Percentiles rank a stretch among this genome's conserved stretches.
phyloP scores from a whole-genome alignment of 2,888 invertebrate genomes.

The Nezara viridula region DNA sequence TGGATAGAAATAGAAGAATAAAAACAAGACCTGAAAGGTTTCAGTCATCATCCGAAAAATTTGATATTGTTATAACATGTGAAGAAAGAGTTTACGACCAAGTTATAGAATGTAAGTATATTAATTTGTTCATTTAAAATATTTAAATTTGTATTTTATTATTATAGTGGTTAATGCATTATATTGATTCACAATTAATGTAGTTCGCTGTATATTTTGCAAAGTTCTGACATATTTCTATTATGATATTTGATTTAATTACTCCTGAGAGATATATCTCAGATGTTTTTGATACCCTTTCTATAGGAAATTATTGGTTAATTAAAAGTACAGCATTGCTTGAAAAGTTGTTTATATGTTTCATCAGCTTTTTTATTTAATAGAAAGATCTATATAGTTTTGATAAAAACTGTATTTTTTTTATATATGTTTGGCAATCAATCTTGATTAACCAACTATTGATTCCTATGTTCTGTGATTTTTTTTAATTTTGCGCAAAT shows the following conservation, averaged over 20 bases:
- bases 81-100: conserved; percentile 99
- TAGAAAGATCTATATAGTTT: no score
- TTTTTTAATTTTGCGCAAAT: no score
- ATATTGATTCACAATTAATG: not conserved
- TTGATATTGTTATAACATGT: conserved; percentile 96
- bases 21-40: conserved; percentile 95
- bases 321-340: not conserved
- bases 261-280: not conserved
- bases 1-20: conserved; percentile 96
- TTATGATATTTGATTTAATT: not conserved
- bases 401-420: no score
- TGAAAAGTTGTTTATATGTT: not conserved
- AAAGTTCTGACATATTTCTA: not conserved
- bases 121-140: not conserved
- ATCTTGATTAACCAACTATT: no score
- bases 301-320: not conserved
- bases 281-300: not conserved
- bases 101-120: conserved; percentile 86
- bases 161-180: not conserved
- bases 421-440: no score
- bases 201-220: not conserved
- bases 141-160: not conserved
- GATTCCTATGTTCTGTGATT: no score
- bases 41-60: conserved; percentile 88
- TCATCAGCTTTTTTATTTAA: not conserved